Base-by-base conservation (phyloP, 1,140 invertebrate species). In the Propsilocerus akamusi region DNA sequence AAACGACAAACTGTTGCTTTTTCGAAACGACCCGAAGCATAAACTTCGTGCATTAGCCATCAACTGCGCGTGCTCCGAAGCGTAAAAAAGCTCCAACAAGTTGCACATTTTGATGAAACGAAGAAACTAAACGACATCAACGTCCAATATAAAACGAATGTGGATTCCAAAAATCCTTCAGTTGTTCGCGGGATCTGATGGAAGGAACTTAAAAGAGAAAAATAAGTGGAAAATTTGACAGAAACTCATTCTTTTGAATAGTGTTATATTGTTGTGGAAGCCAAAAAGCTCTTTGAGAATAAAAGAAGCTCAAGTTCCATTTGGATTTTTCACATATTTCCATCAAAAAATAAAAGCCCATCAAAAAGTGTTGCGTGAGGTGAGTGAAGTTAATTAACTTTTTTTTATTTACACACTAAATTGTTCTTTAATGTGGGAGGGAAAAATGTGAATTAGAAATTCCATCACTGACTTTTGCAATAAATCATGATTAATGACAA, bases 91-190 rank as follows among this genome's bases (percentile, higher is more conserved):
- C 10, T 11, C 10, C 28, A 30, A 8, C n/a, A 41, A 17, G 34
- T 17, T 41, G 5, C 34, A 41, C 14, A 41, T 20, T 20, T 5
- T 41, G 34, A 17, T n/a, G n/a, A 20, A 17, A 41, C 17, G 34
- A 41, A 41, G n/a, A 37, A n/a, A 14, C 14, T 17, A 17, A 37
- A 37, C n/a, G 20, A 37, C 14, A 37, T n/a, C 34, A 17, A 20
- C 34, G 34, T 14, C 34, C 34, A 41, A 41, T 41, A 41, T 41
- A 41, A 41, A 41, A 20, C 34, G 34, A 41, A 41, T 17, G 34
- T 1, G 5, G 22, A 17, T 41, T 41, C 8, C 22, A 20, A 17
- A 17, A 17, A n/a, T 41, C 22, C 34, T 41, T 41, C 34, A 41
- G 34, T 41, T 41, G 34, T 41, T 17, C 10, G 17, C 34, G 34